phyloP scores from a whole-genome alignment of 2,797 vertebrate species.

The Remorina albescens region DNA sequence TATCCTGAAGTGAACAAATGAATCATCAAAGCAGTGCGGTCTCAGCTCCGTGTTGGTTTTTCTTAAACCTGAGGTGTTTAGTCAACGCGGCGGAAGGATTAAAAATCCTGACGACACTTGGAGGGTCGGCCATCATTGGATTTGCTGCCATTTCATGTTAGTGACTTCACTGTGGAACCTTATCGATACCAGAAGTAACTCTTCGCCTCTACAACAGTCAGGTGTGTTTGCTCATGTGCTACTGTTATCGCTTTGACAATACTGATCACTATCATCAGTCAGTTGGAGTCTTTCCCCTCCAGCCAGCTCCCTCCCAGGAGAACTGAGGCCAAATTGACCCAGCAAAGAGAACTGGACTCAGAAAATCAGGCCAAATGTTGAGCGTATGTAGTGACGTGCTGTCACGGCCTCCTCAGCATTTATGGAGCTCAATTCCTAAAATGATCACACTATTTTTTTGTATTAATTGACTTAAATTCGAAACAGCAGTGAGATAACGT shows the following conservation, averaged over 20 bases:
- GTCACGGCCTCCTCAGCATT: neutral
- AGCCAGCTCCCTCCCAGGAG: constrained; percentile 13
- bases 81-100: constrained; percentile 19
- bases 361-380: constrained; percentile 29
- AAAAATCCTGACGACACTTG: neutral
- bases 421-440: neutral
- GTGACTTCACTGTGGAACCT: constrained; percentile 2
- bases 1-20: no score
- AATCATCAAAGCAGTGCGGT: no score
- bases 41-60: neutral
- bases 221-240: constrained; percentile 15
- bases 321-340: constrained; percentile 39
- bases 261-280: constrained; percentile 42
- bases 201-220: no score
- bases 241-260: neutral
- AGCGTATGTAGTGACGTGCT: neutral
- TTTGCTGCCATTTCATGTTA: constrained; percentile 45
- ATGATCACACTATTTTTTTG: neutral
- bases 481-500: neutral
- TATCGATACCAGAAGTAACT: constrained; percentile 45
- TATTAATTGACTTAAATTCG: neutral
- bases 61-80: neutral
- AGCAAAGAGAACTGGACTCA: constrained; percentile 9
- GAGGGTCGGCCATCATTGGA: constrained; percentile 38
- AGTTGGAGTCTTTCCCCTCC: constrained; percentile 15